Base-by-base conservation (phyloP, 2,888 invertebrate genomes). In the Phoenoteleia sp. region DNA sequence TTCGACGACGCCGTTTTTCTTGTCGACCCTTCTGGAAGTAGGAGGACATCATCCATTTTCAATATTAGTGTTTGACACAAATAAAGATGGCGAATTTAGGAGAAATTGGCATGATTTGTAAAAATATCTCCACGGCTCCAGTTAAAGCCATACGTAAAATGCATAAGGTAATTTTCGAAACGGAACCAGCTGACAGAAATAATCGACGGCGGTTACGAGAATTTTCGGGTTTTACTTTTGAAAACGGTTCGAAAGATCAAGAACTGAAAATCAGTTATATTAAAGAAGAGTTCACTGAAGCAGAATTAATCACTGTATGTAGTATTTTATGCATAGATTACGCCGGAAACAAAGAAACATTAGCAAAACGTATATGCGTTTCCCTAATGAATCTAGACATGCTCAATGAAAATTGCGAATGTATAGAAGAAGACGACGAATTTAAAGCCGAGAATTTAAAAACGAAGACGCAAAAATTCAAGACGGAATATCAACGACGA, bases 311-410 rank as follows among this genome's bases (percentile, higher is more conserved):
- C 19, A 60, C 80, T 5, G 33, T 62, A 3, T 86, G 72, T n/a
- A 81, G 67, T 60, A 62, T 81, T 13, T 45, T 84, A 3, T 56
- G 72, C 29, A 13, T 84, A 1, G 79, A 86, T 56, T 84, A 84
- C 49, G n/a, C 21, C 1, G 80, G 83, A 21, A 19, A 17, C 11
- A 81, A 66, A 23, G 72, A 67, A 11, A 45, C 49, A 9, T n/a
- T 83, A 15, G 45, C 36, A n/a, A 17, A 15, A 3, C 66, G 62
- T n/a, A 66, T 83, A 15, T 66, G 39, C 9, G 2, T 19, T 13
- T 27, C 23, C 4, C 11, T 45, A 45, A 15, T 45, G 45, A 17
- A 17, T 15, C 17, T 45, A 19, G 11, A 45, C 17, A 15, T 6
- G 11, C 17, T 45, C 9, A 2, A 45, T 6, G 45, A 9, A 7